Evolutionary conservation across 2,113 vertebrate genomes (phyloP), one percentile per base, ranked within the genome.

Genomic region (Paramisgurnus dabryanus): DNA sequence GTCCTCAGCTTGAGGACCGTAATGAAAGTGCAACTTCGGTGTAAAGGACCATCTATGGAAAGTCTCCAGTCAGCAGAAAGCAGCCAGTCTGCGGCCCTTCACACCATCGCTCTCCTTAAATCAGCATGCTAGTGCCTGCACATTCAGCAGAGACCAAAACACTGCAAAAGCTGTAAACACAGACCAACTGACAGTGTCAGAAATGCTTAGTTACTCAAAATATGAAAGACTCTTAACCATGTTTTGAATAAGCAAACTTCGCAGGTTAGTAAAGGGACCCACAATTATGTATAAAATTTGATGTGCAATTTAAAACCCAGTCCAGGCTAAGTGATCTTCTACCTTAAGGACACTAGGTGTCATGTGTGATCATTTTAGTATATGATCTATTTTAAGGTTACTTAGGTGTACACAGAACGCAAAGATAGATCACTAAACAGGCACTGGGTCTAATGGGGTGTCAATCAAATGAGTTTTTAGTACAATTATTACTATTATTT

Each of bases 31-130:
- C 82, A 53, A 73, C 10, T 64, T 57, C 88, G 89, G 91, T 90
- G 87, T 89, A 89, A 88, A 89, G 84, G 86, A 83, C 85, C 86
- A 76, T 86, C 85, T 89, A 87, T 86, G 88, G 85, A 84, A 90
- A 89, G 79, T 86, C 77, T 15, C 67, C 83, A 80, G 86, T 91
- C 89, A 89, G 89, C 89, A 91, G 79, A 89, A 89, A 89, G 85
- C 80, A 83, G 85, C 50, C 3, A 15, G 80, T 80, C 80, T 50
- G 75, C 61, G 63, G 18, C 83, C 53, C 67, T 2, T 40, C 80
- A 81, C 76, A 69, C 41, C 71, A 55, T 82, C 78, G 69, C 47
- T 45, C 82, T 87, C 84, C 87, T 87, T 89, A 88, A 90, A 87
- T 90, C 87, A 84, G 85, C 88, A 82, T 85, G 75, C 79, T 47